Percentiles rank a stretch among this genome's conserved stretches.
phyloP scores from a whole-genome alignment of 2,888 invertebrate species.

The Noctua fimbriata region DNA sequence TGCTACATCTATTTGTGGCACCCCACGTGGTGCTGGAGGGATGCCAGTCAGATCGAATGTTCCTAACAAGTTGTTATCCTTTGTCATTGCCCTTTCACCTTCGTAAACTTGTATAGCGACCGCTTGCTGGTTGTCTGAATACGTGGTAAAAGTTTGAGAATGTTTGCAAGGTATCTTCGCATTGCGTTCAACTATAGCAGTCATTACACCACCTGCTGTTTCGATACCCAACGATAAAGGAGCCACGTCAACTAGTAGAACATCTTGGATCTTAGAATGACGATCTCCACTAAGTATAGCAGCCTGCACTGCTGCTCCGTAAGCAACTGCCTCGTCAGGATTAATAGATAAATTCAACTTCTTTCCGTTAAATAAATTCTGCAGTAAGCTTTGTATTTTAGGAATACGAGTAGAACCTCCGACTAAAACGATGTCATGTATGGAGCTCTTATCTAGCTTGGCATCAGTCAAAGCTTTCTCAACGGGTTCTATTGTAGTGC shows the following conservation, averaged over 20 bases:
- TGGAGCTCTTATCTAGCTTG: constrained; percentile 93
- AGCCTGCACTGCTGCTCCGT: constrained; percentile 94
- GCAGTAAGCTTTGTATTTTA: constrained; percentile 93
- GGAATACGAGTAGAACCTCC: constrained; percentile 96
- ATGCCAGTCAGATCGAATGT: constrained; percentile 92
- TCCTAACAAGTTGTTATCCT: constrained; percentile 93
- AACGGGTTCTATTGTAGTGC: constrained; percentile 93
- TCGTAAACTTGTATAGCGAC: constrained; percentile 94
- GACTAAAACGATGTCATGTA: constrained; percentile 95
- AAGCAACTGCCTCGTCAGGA: constrained; percentile 95
- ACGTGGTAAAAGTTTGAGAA: constrained; percentile 94
- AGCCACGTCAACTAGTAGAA: constrained; percentile 90
- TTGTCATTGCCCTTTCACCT: constrained; percentile 94
- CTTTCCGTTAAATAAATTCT: constrained; percentile 94
- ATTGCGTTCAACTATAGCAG: constrained; percentile 93
- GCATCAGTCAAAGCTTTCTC: constrained; percentile 94
- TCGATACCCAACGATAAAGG: constrained; percentile 94
- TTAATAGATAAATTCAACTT: constrained; percentile 93
- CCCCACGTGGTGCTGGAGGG: constrained; percentile 92
- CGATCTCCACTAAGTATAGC: constrained; percentile 93
- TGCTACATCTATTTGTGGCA: constrained; percentile 92
- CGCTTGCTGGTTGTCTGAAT: constrained; percentile 94
- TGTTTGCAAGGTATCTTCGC: constrained; percentile 93
- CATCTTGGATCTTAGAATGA: constrained; percentile 93
- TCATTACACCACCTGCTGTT: constrained; percentile 95